Base-by-base conservation (phyloP, 2,113 vertebrate genomes). In the Okapia johnstoni region DNA sequence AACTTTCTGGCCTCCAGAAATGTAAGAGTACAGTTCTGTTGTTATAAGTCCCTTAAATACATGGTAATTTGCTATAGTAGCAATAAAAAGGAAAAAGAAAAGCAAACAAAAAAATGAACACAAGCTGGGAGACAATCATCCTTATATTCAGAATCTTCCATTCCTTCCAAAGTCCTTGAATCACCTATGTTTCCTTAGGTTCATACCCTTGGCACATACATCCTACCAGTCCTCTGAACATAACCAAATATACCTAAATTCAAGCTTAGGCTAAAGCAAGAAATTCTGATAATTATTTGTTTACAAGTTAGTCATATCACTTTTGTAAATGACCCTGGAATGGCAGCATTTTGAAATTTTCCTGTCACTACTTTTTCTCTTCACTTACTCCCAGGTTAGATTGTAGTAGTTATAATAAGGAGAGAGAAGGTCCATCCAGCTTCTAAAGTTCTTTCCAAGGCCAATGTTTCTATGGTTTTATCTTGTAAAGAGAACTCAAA, bases 401-500 rank as follows among this genome's bases (percentile, higher is more conserved):
- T 26, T 33, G 10, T 70, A 12, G n/a, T 87, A 21, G 40, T 50
- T 58, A 94, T 50, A 55, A 12, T 50, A 55, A 9, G 40, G 14
- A 55, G 7, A 89, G 33, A 90, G 57, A 66, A 15, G 13, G 95
- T 43, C 17, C 66, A 70, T 19, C 7, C 21, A 48, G 50, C 57
- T 93, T 97, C 89, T 77, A 30, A 92, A 93, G 13, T 70, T 84
- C 19, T 52, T 87, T 96, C 26, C 17, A 36, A 36, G 25, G 40
- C 93, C 90, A 95, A 23, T 77, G 66, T 93, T 90, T n/a, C 90
- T 88, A 83, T 54, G 85, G 81, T 60, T 97, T 52, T 85, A 5
- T 88, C 61, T 95, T 88, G 4, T 85, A 81, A 95, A 95, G 77
- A 96, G n/a, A 70, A 83, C 19, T 70, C 55, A 77, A 94, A 97